These are phyloP conservation scores for Sclerodermus sp. DNA, from an alignment of 2,888 invertebrate species.

Conservation along the genomic window DNA sequence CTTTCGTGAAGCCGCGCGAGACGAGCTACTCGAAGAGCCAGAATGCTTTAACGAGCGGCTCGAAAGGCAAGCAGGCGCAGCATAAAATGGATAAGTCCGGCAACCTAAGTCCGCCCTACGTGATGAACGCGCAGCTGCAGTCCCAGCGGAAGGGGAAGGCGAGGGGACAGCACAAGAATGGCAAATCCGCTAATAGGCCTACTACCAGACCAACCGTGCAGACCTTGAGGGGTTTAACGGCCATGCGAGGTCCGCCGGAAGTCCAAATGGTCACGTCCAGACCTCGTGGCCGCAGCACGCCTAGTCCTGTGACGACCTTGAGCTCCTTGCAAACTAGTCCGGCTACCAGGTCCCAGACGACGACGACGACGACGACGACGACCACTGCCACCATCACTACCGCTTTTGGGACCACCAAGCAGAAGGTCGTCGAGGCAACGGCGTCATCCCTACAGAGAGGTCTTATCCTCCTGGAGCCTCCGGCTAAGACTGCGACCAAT, in stretches of 20 bases:
- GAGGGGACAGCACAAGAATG: conserved; percentile 50
- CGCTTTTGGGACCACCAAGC: conserved; percentile 18
- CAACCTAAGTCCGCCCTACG: conserved; percentile 43
- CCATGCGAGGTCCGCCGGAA: conserved; percentile 37
- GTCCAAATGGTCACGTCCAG: conserved; percentile 34
- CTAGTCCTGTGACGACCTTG: conserved; percentile 31
- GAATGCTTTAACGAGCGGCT: conserved; percentile 31
- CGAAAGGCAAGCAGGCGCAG: conserved; percentile 61
- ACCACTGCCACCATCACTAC: conserved; percentile 15
- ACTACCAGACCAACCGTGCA: conserved; percentile 62
- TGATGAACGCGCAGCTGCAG: conserved; percentile 37
- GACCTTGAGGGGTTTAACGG: conserved; percentile 61
- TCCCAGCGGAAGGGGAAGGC: conserved; percentile 43
- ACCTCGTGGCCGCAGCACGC: conserved; percentile 40
- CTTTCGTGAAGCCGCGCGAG: conserved; percentile 44
- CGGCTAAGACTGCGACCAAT: conserved; percentile 50
- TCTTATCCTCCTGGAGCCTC: conserved; percentile 52
- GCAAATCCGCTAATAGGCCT: conserved; percentile 50
- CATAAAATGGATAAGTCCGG: conserved; percentile 62
- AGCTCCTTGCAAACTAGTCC: conserved; percentile 23
- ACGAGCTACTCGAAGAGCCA: conserved; percentile 40
- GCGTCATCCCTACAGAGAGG: conserved; percentile 49
- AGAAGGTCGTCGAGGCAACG: conserved; percentile 30
- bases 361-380: conserved; percentile 14
- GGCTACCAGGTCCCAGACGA: conserved; percentile 21